Percentiles rank a stretch among this genome's conserved stretches.
phyloP scores from a whole-genome alignment of 2,888 invertebrate species.

The Hydropsyche betteni region DNA sequence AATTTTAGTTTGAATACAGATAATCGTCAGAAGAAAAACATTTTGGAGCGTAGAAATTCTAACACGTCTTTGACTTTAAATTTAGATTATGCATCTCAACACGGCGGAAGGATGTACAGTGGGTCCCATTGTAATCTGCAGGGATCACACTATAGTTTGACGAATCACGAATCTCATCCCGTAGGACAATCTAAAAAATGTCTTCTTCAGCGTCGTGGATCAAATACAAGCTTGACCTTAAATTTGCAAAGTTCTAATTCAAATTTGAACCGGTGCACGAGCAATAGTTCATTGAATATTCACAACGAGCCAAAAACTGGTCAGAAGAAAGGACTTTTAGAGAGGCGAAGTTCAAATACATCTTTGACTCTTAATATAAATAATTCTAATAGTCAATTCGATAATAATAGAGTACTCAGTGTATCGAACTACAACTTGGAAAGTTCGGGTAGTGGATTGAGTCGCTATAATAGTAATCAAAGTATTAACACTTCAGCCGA shows the following conservation, averaged over 20 bases:
- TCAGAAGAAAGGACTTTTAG: constrained; percentile 76
- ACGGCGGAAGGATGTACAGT: constrained; percentile 61
- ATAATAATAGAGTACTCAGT: constrained; percentile 62
- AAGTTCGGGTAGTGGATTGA: constrained; percentile 63
- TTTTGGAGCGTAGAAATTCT: constrained; percentile 85
- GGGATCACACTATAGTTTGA: constrained; percentile 60
- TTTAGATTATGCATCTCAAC: constrained; percentile 60
- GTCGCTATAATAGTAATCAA: constrained; percentile 63
- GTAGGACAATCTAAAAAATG: constrained; percentile 65
- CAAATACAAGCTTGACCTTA: constrained; percentile 85
- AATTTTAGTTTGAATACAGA: constrained; percentile 64
- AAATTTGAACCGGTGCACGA: constrained; percentile 66
- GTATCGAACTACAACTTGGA: constrained; percentile 66
- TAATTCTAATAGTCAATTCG: constrained; percentile 62
- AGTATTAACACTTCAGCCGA: constrained; percentile 60
- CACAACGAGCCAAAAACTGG: constrained; percentile 60
- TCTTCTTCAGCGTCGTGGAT: constrained; percentile 80
- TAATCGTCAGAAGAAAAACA: constrained; percentile 68
- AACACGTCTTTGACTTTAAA: constrained; percentile 85
- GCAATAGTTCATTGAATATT: constrained; percentile 65
- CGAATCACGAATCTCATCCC: constrained; percentile 56
- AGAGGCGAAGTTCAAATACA: constrained; percentile 89
- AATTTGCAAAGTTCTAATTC: constrained; percentile 68
- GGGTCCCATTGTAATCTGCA: constrained; percentile 59
- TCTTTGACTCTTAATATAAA: constrained; percentile 82